phyloP scores from a whole-genome alignment of 2,113 vertebrate genomes.

The Actinemys pallida region DNA sequence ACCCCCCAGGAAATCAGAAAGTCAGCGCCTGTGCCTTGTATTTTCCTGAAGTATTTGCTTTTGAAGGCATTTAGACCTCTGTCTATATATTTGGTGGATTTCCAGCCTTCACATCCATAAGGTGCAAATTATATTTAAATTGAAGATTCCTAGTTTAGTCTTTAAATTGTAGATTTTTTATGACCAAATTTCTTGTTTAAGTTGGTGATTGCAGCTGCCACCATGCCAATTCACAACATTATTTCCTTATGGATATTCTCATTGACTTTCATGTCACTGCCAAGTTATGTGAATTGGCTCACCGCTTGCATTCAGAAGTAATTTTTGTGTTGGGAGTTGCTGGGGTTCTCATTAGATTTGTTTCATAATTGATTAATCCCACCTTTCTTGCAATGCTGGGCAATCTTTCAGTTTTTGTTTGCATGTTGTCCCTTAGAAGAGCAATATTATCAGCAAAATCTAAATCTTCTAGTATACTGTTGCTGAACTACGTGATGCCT shows the following conservation, averaged over 20 bases:
- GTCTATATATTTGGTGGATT: not conserved
- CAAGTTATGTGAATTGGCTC: not conserved
- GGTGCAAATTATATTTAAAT: not conserved
- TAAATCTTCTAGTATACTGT: not conserved
- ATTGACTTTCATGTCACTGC: not conserved
- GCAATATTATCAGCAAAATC: not conserved
- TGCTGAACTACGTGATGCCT: not conserved
- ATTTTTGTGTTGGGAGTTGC: not conserved
- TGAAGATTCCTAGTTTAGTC: not conserved
- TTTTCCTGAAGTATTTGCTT: not conserved
- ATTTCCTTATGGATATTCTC: not conserved
- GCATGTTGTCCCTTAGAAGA: not conserved
- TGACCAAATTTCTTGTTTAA: not conserved
- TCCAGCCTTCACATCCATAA: not conserved
- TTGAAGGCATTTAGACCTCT: not conserved
- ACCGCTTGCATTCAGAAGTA: not conserved
- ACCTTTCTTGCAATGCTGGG: not conserved
- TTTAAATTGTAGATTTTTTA: not conserved
- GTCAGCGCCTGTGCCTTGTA: accelerated
- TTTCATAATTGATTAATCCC: not conserved
- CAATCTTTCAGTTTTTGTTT: not conserved
- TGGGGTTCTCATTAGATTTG: not conserved
- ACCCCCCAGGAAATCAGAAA: too few relatives aligned
- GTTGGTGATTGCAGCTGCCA: not conserved
- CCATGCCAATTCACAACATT: not conserved